Evolutionary conservation across 2,797 vertebrate species (phyloP), one percentile per base, ranked within the genome.

Genomic region (Sphaeramia orbicularis): DNA sequence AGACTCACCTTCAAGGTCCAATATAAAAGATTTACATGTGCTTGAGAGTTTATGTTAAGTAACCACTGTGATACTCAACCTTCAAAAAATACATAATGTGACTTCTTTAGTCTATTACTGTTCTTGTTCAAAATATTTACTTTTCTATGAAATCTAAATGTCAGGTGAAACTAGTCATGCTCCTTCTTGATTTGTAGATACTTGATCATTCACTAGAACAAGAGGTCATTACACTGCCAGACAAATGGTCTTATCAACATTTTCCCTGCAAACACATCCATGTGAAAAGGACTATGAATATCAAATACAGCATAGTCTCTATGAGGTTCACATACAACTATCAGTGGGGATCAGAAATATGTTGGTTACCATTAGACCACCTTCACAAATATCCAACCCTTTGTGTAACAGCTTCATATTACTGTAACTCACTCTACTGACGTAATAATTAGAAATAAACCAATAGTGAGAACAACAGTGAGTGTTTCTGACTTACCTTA

Each of bases 401-500:
- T 27, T 5, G 24, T 27, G 3, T 1, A 27, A 3, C 24, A 5
- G 24, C 6, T 27, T 27, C 4, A 21, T 21, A 4, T 21, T 21
- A 21, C 19, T 21, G 24, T 27, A 27, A 27, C 24, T 27, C 24
- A 27, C 24, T 27, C 24, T 27, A 27, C 1, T n/a, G 24, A 27
- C 19, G 21, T 9, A 16, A 10, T 35, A 40, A 53, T 7, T 15
- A 5, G 14, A 49, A 24, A 48, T 3, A 27, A 27, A 27, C 24
- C 24, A 27, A 3, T 27, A 3, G 24, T 5, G 4, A 27, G 3
- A 27, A 27, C 24, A 27, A 27, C 6, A 27, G 24, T 27, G 4
- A 45, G 8, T 35, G 1, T 12, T 30, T 53, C 1, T 2, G 27
- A 65, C 89, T 91, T 93, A 98, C 97, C 96, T 99, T 99, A 14